Evolutionary conservation across 2,113 vertebrate species (phyloP).

Genomic region (Plestiodon gilberti): DNA sequence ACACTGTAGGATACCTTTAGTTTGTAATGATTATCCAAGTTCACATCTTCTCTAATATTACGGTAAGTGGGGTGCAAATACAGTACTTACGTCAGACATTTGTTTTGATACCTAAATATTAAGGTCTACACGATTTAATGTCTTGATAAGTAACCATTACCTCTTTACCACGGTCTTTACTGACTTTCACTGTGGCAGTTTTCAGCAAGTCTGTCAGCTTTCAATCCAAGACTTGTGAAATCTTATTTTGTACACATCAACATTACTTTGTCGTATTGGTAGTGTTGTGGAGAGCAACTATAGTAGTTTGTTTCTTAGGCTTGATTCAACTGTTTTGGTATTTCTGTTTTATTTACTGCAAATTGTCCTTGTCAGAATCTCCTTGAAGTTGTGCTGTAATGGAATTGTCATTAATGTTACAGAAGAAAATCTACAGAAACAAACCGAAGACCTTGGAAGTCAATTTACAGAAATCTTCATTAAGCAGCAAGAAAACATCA

Average conservation of each 20-base stretch:
- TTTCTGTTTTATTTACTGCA: background rate
- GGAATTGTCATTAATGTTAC: constrained; percentile 61
- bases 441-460: constrained; percentile 88
- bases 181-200: background rate
- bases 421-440: constrained; percentile 91
- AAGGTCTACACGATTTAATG: background rate
- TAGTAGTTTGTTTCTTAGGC: background rate
- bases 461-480: constrained; percentile 95
- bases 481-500: constrained; percentile 91
- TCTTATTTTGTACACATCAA: background rate
- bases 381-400: constrained; percentile 25
- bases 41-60: too few species aligned
- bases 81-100: too few species aligned
- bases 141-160: background rate
- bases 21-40: too few species aligned
- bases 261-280: background rate
- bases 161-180: background rate
- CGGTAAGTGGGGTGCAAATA: too few species aligned
- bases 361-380: background rate
- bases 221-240: background rate
- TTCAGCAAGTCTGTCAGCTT: background rate
- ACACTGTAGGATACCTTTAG: too few species aligned
- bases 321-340: background rate
- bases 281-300: background rate
- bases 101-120: too few species aligned